Evolutionary conservation across 53 echinoderm and acorn worm genomes (phyloP).

Genomic region (Holothuria leucospilota): DNA sequence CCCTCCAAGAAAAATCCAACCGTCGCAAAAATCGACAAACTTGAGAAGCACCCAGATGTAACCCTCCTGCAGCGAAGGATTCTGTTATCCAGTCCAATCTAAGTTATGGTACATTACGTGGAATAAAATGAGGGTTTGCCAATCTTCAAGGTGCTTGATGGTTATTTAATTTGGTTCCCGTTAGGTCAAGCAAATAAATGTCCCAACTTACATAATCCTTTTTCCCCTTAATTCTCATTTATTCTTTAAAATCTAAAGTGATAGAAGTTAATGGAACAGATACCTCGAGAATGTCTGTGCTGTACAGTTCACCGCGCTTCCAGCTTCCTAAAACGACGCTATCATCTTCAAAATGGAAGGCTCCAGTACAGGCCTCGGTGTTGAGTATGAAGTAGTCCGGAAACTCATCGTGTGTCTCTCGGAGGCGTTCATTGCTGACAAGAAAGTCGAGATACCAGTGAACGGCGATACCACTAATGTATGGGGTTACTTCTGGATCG

Average conservation of each 20-base stretch:
- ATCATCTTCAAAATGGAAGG: slow-evolving; percentile 24
- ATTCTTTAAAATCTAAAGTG: not conserved
- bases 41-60: no score
- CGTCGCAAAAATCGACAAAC: no score
- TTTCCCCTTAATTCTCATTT: no score
- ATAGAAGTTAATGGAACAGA: not conserved
- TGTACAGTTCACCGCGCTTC: slow-evolving; percentile 85
- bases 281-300: slow-evolving; percentile 81
- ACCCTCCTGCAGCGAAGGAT: no score
- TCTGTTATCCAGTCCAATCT: no score
- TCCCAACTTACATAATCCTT: no score
- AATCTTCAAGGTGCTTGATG: no score
- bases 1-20: no score
- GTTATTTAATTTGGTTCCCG: no score
- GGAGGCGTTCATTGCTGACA: slow-evolving; percentile 33
- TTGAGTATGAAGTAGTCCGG: slow-evolving; percentile 86
- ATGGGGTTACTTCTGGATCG: slow-evolving; percentile 74
- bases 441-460: slow-evolving; percentile 80
- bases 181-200: no score
- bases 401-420: slow-evolving; percentile 64
- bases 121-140: no score
- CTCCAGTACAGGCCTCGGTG: slow-evolving; percentile 86
- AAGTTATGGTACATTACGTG: no score
- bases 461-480: slow-evolving; percentile 80
- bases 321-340: slow-evolving; percentile 82